These are phyloP conservation scores for Pogonocichla stellata DNA, from an alignment of 2,113 vertebrate genomes.

Conservation along the genomic window DNA sequence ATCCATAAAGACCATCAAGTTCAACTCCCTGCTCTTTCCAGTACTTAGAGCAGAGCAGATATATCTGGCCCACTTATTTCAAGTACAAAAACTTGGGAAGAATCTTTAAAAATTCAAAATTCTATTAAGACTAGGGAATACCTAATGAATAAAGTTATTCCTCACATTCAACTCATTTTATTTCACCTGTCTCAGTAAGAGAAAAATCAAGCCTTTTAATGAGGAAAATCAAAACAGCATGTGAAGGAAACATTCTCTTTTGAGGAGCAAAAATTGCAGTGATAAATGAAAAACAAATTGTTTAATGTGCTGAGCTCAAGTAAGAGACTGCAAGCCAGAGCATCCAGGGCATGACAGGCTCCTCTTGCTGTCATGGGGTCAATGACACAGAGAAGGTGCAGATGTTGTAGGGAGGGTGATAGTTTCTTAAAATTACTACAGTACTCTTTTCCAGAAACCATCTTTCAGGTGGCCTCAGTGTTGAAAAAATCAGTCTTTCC, in stretches of 20 bases:
- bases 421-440: neutral
- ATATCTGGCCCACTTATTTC: neutral
- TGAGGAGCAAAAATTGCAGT: rapidly evolving
- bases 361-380: neutral
- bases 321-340: neutral
- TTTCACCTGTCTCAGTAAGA: neutral
- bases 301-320: neutral
- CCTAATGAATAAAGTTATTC: neutral
- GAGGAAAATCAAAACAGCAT: neutral
- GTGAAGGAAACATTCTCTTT: neutral
- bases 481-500: neutral
- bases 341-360: neutral
- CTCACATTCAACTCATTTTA: neutral
- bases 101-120: neutral
- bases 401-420: neutral
- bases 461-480: neutral
- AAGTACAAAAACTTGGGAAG: neutral
- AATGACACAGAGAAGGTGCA: neutral
- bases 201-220: neutral
- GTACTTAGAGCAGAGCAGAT: neutral
- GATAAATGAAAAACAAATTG: neutral
- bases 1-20: neutral
- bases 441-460: neutral
- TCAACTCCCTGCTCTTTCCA: neutral
- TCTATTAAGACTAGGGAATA: neutral